Evolutionary conservation across 2,797 vertebrate genomes (phyloP).

Genomic region (Mus caroli): DNA sequence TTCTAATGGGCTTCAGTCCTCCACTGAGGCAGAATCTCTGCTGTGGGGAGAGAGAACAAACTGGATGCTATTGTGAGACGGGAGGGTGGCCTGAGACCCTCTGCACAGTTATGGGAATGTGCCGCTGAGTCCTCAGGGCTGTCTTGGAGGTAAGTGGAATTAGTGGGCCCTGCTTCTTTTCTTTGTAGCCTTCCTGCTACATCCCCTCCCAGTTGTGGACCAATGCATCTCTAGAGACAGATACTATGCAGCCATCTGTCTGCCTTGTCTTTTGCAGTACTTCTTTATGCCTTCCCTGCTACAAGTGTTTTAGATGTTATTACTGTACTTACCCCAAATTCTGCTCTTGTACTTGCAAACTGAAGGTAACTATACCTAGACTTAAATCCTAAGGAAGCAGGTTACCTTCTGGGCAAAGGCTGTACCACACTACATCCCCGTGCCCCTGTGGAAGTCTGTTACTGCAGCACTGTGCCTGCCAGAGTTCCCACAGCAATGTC

Average conservation of each 20-base stretch:
- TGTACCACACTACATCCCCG: conserved; percentile 2
- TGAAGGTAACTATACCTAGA: conserved; percentile 47
- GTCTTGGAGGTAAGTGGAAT: conserved; percentile 60
- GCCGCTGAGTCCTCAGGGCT: conserved; percentile 45
- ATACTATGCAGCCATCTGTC: conserved; percentile 30
- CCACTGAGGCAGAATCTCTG: neutral
- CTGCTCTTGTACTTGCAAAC: conserved; percentile 55
- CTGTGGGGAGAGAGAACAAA: conserved; percentile 34
- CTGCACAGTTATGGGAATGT: conserved; percentile 20
- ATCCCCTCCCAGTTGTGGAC: conserved; percentile 67
- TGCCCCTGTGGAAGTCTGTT: conserved; percentile 42
- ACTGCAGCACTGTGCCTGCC: conserved; percentile 12
- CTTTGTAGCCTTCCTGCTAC: conserved; percentile 3
- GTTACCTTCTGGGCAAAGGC: conserved; percentile 45
- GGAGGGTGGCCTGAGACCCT: conserved; percentile 22
- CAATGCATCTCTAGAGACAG: conserved; percentile 69
- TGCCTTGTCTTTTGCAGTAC: conserved; percentile 42
- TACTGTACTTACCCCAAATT: conserved; percentile 44
- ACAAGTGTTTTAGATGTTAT: conserved; percentile 52
- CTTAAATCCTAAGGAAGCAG: conserved; percentile 68
- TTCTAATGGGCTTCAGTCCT: conserved; percentile 4
- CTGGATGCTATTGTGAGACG: conserved; percentile 58
- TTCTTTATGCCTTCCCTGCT: conserved; percentile 56
- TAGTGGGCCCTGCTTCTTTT: conserved; percentile 54
- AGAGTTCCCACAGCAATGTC: conserved; percentile 59